Evolutionary conservation across 2,888 invertebrate genomes (phyloP).

Genomic region (Petrophora chlorosata): DNA sequence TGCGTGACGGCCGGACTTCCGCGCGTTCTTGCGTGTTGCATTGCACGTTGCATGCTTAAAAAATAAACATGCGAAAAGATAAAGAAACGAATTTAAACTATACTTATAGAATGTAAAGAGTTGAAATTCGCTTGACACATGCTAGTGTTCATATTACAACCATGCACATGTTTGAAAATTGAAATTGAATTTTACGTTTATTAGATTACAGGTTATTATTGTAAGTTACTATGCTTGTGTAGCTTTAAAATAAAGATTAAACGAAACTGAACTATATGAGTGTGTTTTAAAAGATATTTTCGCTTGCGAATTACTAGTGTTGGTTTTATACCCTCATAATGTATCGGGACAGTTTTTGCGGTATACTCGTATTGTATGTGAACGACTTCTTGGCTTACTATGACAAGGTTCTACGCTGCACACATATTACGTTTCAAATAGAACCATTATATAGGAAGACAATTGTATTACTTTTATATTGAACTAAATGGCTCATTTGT

Average conservation of each 20-base stretch:
- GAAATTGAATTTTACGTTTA: slow-evolving; percentile 6
- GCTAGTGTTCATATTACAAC: not conserved
- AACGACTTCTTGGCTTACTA: no score
- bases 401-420: no score
- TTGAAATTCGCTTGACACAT: slow-evolving; percentile 4
- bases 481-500: slow-evolving; percentile 26
- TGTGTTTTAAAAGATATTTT: slow-evolving; percentile 12
- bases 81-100: not conserved
- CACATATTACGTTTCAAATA: no score
- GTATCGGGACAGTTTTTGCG: slow-evolving; percentile 19
- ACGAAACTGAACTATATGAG: not conserved
- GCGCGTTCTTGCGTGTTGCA: slow-evolving; percentile 43
- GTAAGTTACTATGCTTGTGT: not conserved
- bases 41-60: slow-evolving; percentile 29
- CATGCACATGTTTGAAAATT: slow-evolving; percentile 4
- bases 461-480: slow-evolving; percentile 25
- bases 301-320: slow-evolving; percentile 1
- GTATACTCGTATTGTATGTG: no score
- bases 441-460: no score
- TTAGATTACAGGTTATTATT: slow-evolving; percentile 9
- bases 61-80: not conserved
- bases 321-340: not conserved
- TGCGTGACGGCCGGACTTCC: slow-evolving; percentile 50
- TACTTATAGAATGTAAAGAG: not conserved
- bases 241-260: not conserved